Conservation (phyloP, 2,888 invertebrate species). For the Melanostoma mellinum region DNA sequence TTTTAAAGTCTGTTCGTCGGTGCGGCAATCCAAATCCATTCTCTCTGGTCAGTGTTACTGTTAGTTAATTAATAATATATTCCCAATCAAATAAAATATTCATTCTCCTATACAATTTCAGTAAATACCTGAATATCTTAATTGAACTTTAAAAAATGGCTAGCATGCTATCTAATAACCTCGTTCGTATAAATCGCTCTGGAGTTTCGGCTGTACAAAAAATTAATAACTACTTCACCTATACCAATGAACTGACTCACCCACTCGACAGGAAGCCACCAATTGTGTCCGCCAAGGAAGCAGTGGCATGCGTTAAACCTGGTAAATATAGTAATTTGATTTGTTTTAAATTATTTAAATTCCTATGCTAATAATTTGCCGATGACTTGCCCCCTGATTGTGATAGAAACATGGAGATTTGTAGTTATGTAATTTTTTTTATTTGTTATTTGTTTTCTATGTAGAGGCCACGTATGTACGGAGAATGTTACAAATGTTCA, state of each 20-base stretch:
- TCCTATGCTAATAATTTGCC: too few relatives aligned
- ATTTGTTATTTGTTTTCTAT: constrained; percentile 16
- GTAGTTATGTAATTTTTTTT: constrained; percentile 50
- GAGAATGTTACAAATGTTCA: neutral
- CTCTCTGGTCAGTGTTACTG: constrained; percentile 12
- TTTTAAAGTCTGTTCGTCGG: constrained; percentile 45
- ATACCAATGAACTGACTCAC: constrained; percentile 91
- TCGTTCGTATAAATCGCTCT: constrained; percentile 57
- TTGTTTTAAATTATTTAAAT: too few relatives aligned
- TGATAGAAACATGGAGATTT: neutral
- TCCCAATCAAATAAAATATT: constrained; percentile 5
- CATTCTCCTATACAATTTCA: constrained; percentile 32
- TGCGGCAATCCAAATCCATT: neutral
- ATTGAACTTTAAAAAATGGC: constrained; percentile 57
- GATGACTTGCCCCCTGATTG: too few relatives aligned
- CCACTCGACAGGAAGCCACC: constrained; percentile 89
- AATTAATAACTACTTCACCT: constrained; percentile 86
- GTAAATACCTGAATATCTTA: constrained; percentile 19
- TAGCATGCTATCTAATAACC: constrained; percentile 62
- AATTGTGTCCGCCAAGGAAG: constrained; percentile 89
- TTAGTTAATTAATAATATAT: constrained; percentile 18
- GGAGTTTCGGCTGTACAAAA: constrained; percentile 69
- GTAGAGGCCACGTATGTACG: constrained; percentile 10
- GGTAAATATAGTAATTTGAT: constrained; percentile 84
- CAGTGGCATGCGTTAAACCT: constrained; percentile 90